Evolutionary conservation across 2,797 vertebrate genomes (phyloP).

Genomic region (Sorex maritimensis): DNA sequence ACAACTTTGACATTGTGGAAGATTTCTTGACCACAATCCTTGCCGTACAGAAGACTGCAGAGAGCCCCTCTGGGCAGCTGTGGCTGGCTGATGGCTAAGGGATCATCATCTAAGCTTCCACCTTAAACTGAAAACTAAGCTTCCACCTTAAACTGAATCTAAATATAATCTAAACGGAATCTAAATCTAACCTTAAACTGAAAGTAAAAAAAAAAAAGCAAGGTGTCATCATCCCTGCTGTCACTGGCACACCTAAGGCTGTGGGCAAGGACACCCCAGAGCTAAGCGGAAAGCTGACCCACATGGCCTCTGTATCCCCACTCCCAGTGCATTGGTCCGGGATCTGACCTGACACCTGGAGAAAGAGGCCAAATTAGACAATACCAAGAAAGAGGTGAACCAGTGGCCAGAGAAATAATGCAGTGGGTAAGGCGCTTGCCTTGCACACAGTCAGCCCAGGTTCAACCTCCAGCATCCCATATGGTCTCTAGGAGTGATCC

Average conservation of each 20-base stretch:
- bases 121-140: no score
- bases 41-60: neutral
- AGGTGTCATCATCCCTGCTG: neutral
- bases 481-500: no score
- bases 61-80: neutral
- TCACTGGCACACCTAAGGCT: neutral
- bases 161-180: no score
- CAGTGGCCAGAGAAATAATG: no score
- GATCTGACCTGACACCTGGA: neutral
- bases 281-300: neutral
- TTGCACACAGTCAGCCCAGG: no score
- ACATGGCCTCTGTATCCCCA: neutral
- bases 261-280: neutral
- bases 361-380: constrained; percentile 80
- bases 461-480: no score
- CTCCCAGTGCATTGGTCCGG: neutral
- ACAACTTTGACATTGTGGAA: neutral
- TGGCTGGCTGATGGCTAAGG: neutral
- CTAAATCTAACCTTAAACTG: no score
- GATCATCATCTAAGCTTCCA: no score
- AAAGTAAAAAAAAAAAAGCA: neutral
- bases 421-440: no score
- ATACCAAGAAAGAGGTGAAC: no score
- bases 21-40: neutral
- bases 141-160: no score